These are phyloP conservation scores for Pogonognathellus flavescens DNA, from an alignment of 1,140 invertebrate genomes.

Conservation along the genomic window DNA sequence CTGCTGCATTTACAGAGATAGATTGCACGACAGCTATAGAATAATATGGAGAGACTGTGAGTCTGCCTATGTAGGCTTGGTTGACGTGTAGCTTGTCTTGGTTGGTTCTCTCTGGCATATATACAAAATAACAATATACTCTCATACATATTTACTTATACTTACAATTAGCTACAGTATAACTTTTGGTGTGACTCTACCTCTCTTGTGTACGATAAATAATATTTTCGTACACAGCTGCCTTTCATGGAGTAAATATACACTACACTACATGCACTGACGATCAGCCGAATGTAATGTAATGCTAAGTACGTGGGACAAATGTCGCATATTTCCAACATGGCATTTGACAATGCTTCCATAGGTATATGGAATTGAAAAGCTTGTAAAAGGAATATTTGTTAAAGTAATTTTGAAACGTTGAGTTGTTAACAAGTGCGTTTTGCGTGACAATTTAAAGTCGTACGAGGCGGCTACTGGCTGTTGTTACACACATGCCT, in stretches of 20 bases:
- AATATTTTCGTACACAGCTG: too few relatives aligned
- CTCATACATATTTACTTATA: too few relatives aligned
- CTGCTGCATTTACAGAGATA: constrained; percentile 13
- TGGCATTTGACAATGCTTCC: too few relatives aligned
- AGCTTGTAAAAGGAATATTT: not conserved
- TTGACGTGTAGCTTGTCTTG: too few relatives aligned
- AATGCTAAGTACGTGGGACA: not conserved
- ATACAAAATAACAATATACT: too few relatives aligned
- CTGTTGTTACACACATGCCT: constrained; percentile 8
- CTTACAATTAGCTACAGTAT: too few relatives aligned
- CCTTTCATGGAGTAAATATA: too few relatives aligned
- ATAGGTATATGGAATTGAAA: not conserved
- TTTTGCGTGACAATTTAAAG: constrained; percentile 47
- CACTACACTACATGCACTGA: too few relatives aligned
- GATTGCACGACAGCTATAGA: constrained; percentile 23
- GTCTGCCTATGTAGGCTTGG: not conserved
- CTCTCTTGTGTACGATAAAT: too few relatives aligned
- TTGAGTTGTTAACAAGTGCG: constrained; percentile 22
- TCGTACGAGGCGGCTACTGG: not conserved
- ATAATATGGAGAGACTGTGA: constrained; percentile 1
- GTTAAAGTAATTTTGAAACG: constrained; percentile 5
- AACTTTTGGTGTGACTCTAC: too few relatives aligned
- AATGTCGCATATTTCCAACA: not conserved
- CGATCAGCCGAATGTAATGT: not conserved
- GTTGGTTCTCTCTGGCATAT: too few relatives aligned